phyloP scores from a whole-genome alignment of 1,140 invertebrate genomes.

The Drosophila bocki region DNA sequence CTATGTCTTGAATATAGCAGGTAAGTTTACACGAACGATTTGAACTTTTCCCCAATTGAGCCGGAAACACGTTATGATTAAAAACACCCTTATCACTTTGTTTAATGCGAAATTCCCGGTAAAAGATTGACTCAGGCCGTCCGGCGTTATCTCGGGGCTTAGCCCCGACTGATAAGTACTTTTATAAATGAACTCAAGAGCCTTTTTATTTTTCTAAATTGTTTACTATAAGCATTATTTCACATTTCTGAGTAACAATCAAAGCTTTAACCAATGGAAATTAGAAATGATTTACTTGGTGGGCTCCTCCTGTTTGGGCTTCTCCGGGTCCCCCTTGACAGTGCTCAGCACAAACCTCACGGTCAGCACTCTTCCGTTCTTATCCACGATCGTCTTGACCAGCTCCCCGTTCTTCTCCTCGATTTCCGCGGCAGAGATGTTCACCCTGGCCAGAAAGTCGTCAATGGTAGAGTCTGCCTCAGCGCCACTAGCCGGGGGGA shows the following conservation, averaged over 20 bases:
- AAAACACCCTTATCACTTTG: background rate
- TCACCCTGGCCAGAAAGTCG: slow-evolving; percentile 48
- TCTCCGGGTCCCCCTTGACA: slow-evolving; percentile 33
- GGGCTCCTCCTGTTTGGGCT: slow-evolving; percentile 10
- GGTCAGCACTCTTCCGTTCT: slow-evolving; percentile 64
- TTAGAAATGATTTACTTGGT: slow-evolving; percentile 36
- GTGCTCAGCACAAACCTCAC: slow-evolving; percentile 65
- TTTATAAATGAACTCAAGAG: slow-evolving; percentile 3
- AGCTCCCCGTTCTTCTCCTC: slow-evolving; percentile 53
- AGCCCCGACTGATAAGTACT: slow-evolving; percentile 55
- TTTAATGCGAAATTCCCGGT: background rate
- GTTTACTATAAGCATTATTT: background rate
- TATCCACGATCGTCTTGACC: slow-evolving; percentile 68
- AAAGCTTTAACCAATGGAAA: background rate
- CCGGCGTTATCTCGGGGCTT: slow-evolving; percentile 8
- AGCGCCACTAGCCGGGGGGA: background rate
- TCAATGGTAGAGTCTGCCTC: slow-evolving; percentile 50
- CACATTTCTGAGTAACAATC: background rate
- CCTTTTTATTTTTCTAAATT: background rate
- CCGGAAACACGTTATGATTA: background rate
- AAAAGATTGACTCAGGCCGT: slow-evolving; percentile 3
- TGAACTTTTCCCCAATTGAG: background rate
- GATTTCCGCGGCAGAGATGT: slow-evolving; percentile 58
- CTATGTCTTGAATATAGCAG: background rate
- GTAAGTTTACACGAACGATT: slow-evolving; percentile 32